A percentile compares a stretch with the other conserved stretches of the same genome.
Conservation (phyloP, 92 coral and sea anemone species). For the Palythoa caribaeorum region DNA sequence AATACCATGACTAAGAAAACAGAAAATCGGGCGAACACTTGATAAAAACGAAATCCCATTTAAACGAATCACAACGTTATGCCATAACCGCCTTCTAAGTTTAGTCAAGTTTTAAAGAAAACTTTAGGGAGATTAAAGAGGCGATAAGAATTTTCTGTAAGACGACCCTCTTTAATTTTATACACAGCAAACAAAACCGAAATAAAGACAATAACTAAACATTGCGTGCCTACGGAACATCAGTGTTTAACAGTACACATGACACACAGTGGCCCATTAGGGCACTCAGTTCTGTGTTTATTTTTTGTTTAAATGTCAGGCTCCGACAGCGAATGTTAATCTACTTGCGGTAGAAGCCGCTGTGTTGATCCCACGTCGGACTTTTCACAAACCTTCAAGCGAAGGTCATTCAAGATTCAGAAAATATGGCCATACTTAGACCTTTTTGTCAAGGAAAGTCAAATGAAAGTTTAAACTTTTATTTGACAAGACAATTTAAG, state of each 20-base stretch:
- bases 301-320: conserved; percentile 8
- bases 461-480: neutral
- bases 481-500: neutral
- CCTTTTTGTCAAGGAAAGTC: neutral
- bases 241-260: neutral
- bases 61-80: neutral
- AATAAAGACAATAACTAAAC: neutral
- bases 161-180: neutral
- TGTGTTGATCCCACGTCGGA: neutral
- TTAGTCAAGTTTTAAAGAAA: neutral
- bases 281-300: conserved; percentile 9
- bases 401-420: neutral
- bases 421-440: neutral
- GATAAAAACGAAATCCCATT: neutral
- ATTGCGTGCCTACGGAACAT: conserved; percentile 19
- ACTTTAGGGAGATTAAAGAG: neutral
- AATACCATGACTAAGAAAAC: neutral
- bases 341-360: conserved; percentile 10
- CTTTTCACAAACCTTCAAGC: neutral
- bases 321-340: neutral
- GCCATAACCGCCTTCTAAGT: neutral
- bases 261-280: conserved; percentile 4
- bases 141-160: neutral
- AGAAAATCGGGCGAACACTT: neutral
- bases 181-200: neutral